Evolutionary conservation across 2,888 invertebrate genomes (phyloP).

Genomic region (Antitype chi): DNA sequence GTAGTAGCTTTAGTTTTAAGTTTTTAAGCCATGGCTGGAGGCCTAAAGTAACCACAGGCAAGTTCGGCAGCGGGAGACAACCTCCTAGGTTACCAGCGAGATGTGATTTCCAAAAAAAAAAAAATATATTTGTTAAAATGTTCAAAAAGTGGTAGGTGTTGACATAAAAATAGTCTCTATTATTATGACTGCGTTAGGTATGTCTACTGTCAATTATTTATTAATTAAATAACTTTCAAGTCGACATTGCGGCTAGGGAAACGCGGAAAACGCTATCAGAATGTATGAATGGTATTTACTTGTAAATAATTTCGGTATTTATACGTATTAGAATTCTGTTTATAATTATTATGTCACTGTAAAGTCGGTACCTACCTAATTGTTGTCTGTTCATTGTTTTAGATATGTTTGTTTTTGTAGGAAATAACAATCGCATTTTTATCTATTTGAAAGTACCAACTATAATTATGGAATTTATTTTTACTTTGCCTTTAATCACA

Average conservation of each 20-base stretch:
- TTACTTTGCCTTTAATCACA: not conserved
- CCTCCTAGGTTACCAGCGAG: not conserved
- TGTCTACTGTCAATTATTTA: not conserved
- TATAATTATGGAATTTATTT: not conserved
- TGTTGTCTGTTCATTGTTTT: not conserved
- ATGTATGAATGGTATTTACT: slow-evolving; percentile 6
- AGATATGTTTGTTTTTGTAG: not conserved
- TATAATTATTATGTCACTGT: not conserved
- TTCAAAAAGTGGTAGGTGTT: not conserved
- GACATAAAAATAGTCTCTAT: not conserved
- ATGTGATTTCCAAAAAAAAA: not conserved
- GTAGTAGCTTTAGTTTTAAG: not conserved
- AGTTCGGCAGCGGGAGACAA: not conserved
- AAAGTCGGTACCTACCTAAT: too few species aligned
- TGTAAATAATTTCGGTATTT: not conserved
- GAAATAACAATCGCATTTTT: not conserved
- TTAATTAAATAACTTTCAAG: not conserved
- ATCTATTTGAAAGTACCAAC: not conserved
- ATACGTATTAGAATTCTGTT: not conserved
- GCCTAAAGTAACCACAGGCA: not conserved
- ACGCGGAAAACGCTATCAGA: slow-evolving; percentile 1
- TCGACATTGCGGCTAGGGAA: not conserved
- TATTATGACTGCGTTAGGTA: not conserved
- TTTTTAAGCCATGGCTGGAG: not conserved
- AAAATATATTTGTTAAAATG: not conserved